phyloP scores from a whole-genome alignment of 2,888 invertebrate genomes.

The Aplocera efformata region DNA sequence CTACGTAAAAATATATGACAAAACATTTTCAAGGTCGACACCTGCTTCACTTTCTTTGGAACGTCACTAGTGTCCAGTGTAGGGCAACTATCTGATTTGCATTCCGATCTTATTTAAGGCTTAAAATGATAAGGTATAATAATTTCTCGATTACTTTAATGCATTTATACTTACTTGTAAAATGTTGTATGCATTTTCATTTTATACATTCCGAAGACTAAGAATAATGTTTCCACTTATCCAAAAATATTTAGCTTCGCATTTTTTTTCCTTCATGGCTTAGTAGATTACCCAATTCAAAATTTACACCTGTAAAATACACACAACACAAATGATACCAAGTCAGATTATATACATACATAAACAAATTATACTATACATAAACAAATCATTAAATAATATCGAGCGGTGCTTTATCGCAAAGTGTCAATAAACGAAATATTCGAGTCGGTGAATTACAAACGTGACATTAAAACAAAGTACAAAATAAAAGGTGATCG shows the following conservation, averaged over 20 bases:
- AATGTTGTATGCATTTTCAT: conserved; percentile 10
- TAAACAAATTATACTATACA: too few relatives aligned
- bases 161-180: conserved; percentile 23
- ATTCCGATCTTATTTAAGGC: conserved; percentile 29
- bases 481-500: conserved; percentile 58
- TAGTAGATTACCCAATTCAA: too few relatives aligned
- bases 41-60: conserved; percentile 15
- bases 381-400: not conserved
- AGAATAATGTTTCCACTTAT: too few relatives aligned
- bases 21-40: conserved; percentile 6
- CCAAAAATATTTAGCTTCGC: too few relatives aligned
- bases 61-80: conserved; percentile 24
- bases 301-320: too few relatives aligned
- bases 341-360: too few relatives aligned
- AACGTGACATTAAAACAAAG: conserved; percentile 43
- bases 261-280: too few relatives aligned
- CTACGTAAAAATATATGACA: not conserved
- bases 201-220: conserved; percentile 1
- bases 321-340: too few relatives aligned
- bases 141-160: conserved; percentile 25
- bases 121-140: conserved; percentile 28
- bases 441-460: conserved; percentile 23
- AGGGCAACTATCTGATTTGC: conserved; percentile 34
- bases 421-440: conserved; percentile 19
- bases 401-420: conserved; percentile 10